Base-by-base conservation (phyloP, 2,113 vertebrate species). In the Deroptyus accipitrinus region DNA sequence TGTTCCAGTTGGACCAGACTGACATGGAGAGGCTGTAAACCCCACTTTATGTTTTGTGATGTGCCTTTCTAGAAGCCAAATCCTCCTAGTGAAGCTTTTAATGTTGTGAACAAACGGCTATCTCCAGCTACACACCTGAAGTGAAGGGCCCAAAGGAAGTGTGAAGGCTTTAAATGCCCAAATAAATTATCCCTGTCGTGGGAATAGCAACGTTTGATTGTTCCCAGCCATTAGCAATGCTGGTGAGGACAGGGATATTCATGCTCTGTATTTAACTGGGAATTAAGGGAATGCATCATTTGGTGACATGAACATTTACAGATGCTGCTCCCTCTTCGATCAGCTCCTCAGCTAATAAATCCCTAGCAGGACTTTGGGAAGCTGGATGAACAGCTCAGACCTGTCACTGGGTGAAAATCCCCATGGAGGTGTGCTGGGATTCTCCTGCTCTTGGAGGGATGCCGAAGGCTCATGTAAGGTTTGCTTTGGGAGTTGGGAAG, bases 201-300 rank as follows among this genome's bases (percentile, higher is more conserved):
- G 82, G 61, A 54, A 22, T 7, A 35, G 66, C 48, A 8, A 9
- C 1, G 3, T 10, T 52, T 77, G 72, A 74, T 86, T 88, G 35
- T 87, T n/a, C 85, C 44, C 30, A 49, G 9, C 70, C 35, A 11
- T 25, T 48, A 68, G 78, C 7, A 30, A 10, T 69, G 91, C 52
- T 5, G 67, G 67, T 1, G 2, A 64, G 63, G 72, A 44, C 27
- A 52, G 79, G 35, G 69, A 17, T 75, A 14, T 74, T 86, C 85
- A 33, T 18, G 39, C 27, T 75, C 78, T 18, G 10, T 10, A 10
- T 80, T 90, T 81, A 63, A 51, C 48, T 22, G 82, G 63, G 63
- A 85, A 96, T 69, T 37, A 91, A 93, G 76, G 68, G 70, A 79
- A 90, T 95, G 78, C 4, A 95, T 94, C 95, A 57, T 69, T 27